Evolutionary conservation across 2,888 invertebrate species (phyloP).

Genomic region (Perizoma affinitatum): DNA sequence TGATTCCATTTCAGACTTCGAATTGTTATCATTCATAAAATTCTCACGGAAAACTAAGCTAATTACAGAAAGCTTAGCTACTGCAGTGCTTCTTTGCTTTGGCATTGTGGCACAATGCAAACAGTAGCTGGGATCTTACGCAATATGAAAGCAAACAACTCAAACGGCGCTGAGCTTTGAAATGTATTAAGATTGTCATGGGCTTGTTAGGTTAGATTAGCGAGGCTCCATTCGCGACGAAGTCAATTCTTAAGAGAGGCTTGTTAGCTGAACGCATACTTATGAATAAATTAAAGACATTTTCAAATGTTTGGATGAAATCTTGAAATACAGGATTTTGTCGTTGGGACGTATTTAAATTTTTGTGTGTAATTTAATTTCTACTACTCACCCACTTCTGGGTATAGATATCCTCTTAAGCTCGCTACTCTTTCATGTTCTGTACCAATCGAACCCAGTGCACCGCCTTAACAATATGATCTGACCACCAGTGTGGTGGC

Average conservation of each 20-base stretch:
- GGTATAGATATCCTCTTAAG: too few relatives aligned
- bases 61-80: not conserved
- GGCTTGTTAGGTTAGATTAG: conserved; percentile 47
- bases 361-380: not conserved
- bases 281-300: conserved; percentile 28
- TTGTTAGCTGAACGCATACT: conserved; percentile 31
- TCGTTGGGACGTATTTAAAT: not conserved
- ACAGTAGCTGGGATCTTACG: conserved; percentile 20
- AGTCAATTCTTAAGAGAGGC: conserved; percentile 36
- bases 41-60: too few relatives aligned
- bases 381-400: too few relatives aligned
- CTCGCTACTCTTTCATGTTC: too few relatives aligned
- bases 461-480: too few relatives aligned
- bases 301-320: conserved; percentile 12
- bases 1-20: too few relatives aligned
- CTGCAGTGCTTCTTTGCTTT: not conserved
- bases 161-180: conserved; percentile 48
- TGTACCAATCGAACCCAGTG: too few relatives aligned
- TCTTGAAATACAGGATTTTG: conserved; percentile 4
- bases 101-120: conserved; percentile 10
- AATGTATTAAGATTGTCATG: conserved; percentile 54
- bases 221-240: conserved; percentile 43
- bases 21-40: too few relatives aligned
- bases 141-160: conserved; percentile 57
- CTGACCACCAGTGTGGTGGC: too few relatives aligned